Base-by-base conservation (phyloP, 2,888 invertebrate genomes). In the Osmoderma eremita region DNA sequence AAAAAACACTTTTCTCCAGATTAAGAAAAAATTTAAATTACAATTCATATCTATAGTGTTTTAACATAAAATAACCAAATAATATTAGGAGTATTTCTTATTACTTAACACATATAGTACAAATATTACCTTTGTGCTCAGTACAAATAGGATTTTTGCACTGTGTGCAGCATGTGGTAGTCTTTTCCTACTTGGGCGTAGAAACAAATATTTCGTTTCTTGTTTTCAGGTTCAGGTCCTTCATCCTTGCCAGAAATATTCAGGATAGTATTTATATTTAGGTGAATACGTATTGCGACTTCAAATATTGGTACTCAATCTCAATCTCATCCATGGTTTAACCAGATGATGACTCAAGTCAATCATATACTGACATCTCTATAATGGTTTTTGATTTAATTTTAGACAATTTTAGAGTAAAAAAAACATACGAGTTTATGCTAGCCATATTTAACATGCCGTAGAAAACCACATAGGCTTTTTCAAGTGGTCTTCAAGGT, bases 181-280 rank as follows among this genome's bases (percentile, higher is more conserved):
- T 48, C 48, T 48, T 15, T 48, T 48, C 20, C 15, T 48, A 15
- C 48, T 48, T 13, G 48, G 48, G 20, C 48, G 15, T 48, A 48
- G 15, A 48, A 48, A 48, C 48, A 48, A 13, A 48, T 15, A 13
- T 48, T 48, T 12, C 48, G 48, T 48, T 48, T 10, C 48, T 10
- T 18, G 17, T 18, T 48, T 48, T 48, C 24, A 24, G 24, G 24
- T 24, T 24, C 24, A 3, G 24, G 3, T 24, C 3, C 24, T 24
- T 24, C 24, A 24, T 24, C 24, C 3, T 24, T 24, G 24, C 24
- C 24, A 24, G 24, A 24, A 24, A 24, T 24, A 24, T 24, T 24
- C 24, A 24, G 5, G 5, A 24, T 24, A 24, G 3, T 24, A 24
- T 5, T 24, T 24, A 24, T 24, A 24, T 24, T 24, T 24, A 24